phyloP scores from a whole-genome alignment of 2,797 vertebrate genomes.

The Fundulus diaphanus region DNA sequence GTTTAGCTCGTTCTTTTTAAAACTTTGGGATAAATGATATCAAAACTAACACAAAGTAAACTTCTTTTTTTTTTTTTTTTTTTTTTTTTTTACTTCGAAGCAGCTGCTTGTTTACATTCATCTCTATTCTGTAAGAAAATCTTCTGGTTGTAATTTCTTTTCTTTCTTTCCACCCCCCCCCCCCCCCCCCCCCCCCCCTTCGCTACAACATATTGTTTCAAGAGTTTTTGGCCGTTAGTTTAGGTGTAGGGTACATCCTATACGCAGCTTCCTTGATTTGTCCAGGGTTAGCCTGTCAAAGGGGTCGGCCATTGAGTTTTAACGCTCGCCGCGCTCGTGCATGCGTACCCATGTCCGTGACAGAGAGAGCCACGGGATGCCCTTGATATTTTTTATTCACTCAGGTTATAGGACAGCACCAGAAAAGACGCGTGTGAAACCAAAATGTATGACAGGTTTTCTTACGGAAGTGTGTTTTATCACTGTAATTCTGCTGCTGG shows the following conservation, averaged over 20 bases:
- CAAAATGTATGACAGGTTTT: conserved; percentile 6
- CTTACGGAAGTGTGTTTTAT: background rate
- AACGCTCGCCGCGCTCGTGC: background rate
- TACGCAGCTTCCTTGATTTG: background rate
- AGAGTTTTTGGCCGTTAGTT: background rate
- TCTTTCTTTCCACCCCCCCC: too few species aligned
- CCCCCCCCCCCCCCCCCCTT: too few species aligned
- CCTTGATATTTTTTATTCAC: conserved; percentile 1
- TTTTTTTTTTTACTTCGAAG: background rate
- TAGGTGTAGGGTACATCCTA: background rate
- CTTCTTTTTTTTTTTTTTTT: background rate
- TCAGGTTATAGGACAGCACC: conserved; percentile 1
- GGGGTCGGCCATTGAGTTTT: background rate
- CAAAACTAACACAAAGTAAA: conserved; percentile 18
- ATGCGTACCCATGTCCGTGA: background rate
- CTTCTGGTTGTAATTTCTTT: background rate
- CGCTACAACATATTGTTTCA: conserved; percentile 4
- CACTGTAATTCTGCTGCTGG: conserved; percentile 1
- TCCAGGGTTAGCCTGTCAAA: background rate
- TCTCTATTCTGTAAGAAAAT: conserved; percentile 25
- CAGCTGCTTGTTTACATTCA: conserved; percentile 18
- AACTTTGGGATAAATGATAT: conserved; percentile 13
- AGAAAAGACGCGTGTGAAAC: background rate
- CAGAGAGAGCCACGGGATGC: background rate
- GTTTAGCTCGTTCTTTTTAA: conserved; percentile 20